phyloP scores from a whole-genome alignment of 2,113 vertebrate species.

The Psittacula cyanocephala region DNA sequence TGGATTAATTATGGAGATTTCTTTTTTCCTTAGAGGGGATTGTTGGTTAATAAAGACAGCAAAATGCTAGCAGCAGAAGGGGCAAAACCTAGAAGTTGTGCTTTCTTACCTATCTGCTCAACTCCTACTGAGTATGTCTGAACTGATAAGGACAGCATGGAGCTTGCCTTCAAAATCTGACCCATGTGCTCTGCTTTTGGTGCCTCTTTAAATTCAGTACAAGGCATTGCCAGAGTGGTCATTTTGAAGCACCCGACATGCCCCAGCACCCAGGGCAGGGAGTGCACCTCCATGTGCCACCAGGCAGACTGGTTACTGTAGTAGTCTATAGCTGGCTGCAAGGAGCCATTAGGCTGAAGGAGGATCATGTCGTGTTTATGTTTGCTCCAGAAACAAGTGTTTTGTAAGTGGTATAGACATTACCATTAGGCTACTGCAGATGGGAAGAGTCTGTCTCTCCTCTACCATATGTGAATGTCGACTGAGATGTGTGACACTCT shows the following conservation, averaged over 20 bases:
- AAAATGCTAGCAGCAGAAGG: not conserved
- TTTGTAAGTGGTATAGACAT: not conserved
- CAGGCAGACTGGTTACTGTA: not conserved
- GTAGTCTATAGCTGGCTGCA: not conserved
- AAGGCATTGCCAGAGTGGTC: not conserved
- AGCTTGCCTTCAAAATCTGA: not conserved
- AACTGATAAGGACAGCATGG: not conserved
- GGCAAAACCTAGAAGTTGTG: not conserved
- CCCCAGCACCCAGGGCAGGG: fast-evolving
- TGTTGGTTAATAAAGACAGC: not conserved
- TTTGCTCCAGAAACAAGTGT: not conserved
- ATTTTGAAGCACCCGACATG: not conserved
- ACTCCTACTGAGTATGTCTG: not conserved
- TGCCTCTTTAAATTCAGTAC: not conserved
- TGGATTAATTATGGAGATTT: not conserved
- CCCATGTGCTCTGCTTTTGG: not conserved
- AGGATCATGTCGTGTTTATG: not conserved
- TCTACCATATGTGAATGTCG: not conserved
- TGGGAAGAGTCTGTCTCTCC: slow-evolving; percentile 43
- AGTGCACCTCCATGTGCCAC: fast-evolving
- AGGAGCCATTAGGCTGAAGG: not conserved
- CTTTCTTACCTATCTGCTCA: not conserved
- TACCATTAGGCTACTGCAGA: not conserved
- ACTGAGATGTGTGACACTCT: slow-evolving; percentile 13
- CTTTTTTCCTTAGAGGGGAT: not conserved